Base-by-base conservation (phyloP, 2,113 vertebrate genomes). In the Danio rerio region DNA sequence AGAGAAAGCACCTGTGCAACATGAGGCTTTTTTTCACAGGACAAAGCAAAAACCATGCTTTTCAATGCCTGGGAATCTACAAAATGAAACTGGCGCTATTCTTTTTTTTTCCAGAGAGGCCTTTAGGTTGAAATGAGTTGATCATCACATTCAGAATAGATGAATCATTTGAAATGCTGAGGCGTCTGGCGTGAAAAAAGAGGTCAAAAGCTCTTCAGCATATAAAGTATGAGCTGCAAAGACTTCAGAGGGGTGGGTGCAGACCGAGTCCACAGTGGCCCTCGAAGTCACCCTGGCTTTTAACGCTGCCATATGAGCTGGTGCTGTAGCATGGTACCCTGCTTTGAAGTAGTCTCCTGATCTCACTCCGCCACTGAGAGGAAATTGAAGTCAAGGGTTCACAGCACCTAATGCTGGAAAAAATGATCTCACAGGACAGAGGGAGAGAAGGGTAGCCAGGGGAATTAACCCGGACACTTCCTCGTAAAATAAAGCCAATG, bases 301-400 rank as follows among this genome's bases (percentile, higher is more conserved):
- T 84, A 71, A 87, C 87, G 73, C 31, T 69, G 52, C 86, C 79
- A 81, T 78, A 63, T 47, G 76, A 75, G 81, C 70, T 77, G 81
- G 86, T 85, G 80, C 79, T 63, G 76, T 83, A 85, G 88, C 83
- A 85, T 80, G 15, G 49, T 77, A 78, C 83, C 82, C 61, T 16
- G 71, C 43, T 45, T 66, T 89, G 90, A 92, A 91, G 87, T 89
- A 91, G 88, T 90, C 90, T 81, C 87, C 88, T 89, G 89, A 92
- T 93, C 92, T 89, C 90, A 62, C 81, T 91, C 84, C 83, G 80
- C 82, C 85, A 84, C 85, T 84, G 69, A 75, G 82, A 91, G 90
- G 87, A 93, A 93, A 93, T 92, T 92, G 90, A 90, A 92, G 91
- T 93, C 90, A 92, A 92, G 90, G 89, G 91, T 91, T 89, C 88